Percentiles rank a stretch among this genome's conserved stretches.
phyloP scores from a whole-genome alignment of 2,797 vertebrate species.

The Trachurus trachurus region DNA sequence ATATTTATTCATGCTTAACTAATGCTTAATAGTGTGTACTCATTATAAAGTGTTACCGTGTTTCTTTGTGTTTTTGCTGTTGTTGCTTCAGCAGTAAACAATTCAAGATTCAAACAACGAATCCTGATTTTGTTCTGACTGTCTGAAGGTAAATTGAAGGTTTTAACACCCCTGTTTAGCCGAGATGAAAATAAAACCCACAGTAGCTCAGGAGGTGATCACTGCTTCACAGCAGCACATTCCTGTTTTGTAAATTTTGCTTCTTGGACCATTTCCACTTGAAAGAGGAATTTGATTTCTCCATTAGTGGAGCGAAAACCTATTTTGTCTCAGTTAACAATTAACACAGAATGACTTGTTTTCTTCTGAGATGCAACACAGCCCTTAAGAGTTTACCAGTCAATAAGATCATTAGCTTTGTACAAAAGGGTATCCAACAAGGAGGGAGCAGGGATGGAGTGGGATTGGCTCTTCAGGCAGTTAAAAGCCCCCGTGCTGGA shows the following conservation, averaged over 20 bases:
- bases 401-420: slow-evolving; percentile 27
- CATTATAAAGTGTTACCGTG: no score
- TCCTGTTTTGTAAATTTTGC: not conserved
- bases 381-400: slow-evolving; percentile 4
- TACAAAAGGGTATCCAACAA: slow-evolving; percentile 6
- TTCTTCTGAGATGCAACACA: not conserved
- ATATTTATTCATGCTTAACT: no score
- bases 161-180: not conserved
- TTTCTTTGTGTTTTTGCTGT: not conserved
- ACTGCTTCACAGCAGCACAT: not conserved
- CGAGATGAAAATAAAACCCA: not conserved
- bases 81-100: not conserved
- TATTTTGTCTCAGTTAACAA: not conserved
- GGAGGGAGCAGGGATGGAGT: not conserved
- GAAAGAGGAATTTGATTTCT: not conserved
- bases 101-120: not conserved
- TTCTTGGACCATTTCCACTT: not conserved
- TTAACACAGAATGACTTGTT: not conserved
- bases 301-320: not conserved
- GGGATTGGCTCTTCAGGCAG: slow-evolving; percentile 9
- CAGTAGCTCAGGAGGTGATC: not conserved
- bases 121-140: not conserved
- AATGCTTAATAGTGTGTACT: no score
- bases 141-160: not conserved
- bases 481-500: slow-evolving; percentile 22